Base-by-base conservation (phyloP, 2,797 vertebrate species). In the Sylvia borin region DNA sequence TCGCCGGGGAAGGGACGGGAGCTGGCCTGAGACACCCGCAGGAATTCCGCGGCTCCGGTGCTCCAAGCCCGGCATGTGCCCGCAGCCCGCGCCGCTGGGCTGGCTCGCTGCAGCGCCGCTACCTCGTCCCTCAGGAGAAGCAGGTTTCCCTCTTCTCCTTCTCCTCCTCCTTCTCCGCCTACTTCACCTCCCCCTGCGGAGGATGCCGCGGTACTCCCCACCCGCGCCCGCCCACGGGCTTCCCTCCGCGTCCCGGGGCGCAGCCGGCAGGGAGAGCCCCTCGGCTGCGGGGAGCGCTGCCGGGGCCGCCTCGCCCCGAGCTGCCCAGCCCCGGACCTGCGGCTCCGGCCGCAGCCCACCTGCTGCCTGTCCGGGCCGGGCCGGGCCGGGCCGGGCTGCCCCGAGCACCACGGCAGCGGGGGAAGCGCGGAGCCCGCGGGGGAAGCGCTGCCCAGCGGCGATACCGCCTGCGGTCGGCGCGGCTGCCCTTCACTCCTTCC, bases 41-140 rank as follows among this genome's bases (percentile, higher is more conserved):
- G 76, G 29, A 53, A 61, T 42, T 31, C 73, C 64, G 55, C 71
- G 3, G 58, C 92, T 79, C 77, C 47, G 77, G 10, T 48, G 89
- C 89, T 91, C 94, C 84, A 61, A 95, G 24, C 78, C 68, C 60
- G 48, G 93, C 95, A 95, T 93, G 87, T 89, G 89, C 89, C 94
- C 74, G 55, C 95, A 92, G 81, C 92, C 71, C 68, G 26, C 55
- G 31, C 82, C 85, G 72, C 94, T 58, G 75, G 48, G 82, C 90
- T 45, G 66, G 9, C 88, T 68, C 64, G 1, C 94, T 50, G 70
- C 81, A 11, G 54, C 71, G 45, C 74, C 62, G 48, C 90, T 64
- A 10, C 54, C 92, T 38, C 92, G 71, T 29, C 90, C 54, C 93
- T 72, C 70, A 34, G 17, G 72, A 78, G 85, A 1, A 45, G 92